Base-by-base conservation (phyloP, 2,797 vertebrate species). In the Melanotaenia maccullochi region DNA sequence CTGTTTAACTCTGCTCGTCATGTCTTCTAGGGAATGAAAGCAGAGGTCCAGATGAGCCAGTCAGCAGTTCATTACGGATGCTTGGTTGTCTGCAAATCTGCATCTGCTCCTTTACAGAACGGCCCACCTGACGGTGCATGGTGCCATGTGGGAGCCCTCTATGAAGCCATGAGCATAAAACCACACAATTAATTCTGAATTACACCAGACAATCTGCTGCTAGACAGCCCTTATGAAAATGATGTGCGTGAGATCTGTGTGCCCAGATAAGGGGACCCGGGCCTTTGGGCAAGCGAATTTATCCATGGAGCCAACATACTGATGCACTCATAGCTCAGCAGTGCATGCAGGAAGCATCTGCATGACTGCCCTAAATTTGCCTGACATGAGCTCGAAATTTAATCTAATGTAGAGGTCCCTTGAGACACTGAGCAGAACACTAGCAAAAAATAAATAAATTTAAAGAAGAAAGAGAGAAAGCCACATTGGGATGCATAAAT, bases 291-390 rank as follows among this genome's bases (percentile, higher is more conserved):
- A 66, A 30, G 28, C 35, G 60, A 54, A 60, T 16, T 20, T 36
- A 11, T 14, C 57, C 30, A 56, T 58, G 44, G 20, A 24, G 62
- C 0, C 62, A 51, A 51, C 71, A 56, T 30, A 18, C 64, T 65
- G 51, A 35, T 40, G n/a, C 76, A 65, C 51, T 51, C 38, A 35
- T 52, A 36, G 69, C 47, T 56, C 40, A 5, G 57, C 78, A 62
- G 58, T 47, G 79, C 71, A 5, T 78, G 77, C 84, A 89, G 78
- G 76, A 86, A 85, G 81, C 67, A 60, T 87, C 84, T 75, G 76
- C 83, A 85, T 62, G 87, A 61, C 81, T 91, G 91, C 80, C 87
- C 90, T 92, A 89, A 87, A 89, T 91, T 78, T 79, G 68, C 67
- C 74, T 84, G 90, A 91, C 71, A 58, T 75, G 61, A 67, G 83